These are phyloP conservation scores for Tetrax tetrax DNA, from an alignment of 2,113 vertebrate genomes.

Conservation along the genomic window DNA sequence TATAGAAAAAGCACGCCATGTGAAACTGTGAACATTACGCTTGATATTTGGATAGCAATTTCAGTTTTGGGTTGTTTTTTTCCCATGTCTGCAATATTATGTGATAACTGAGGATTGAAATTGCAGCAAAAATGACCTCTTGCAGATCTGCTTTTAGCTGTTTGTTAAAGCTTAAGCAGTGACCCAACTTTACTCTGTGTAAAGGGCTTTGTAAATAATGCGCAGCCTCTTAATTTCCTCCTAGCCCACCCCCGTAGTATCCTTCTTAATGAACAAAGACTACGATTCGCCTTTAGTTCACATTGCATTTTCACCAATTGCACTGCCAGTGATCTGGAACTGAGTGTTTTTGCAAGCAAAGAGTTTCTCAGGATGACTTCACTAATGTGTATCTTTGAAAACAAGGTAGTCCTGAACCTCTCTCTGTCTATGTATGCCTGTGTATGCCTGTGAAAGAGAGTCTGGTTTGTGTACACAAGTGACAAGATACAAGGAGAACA, in stretches of 20 bases:
- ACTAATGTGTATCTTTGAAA: neutral
- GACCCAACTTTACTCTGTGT: constrained; percentile 67
- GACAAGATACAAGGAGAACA: neutral
- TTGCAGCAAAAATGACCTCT: neutral
- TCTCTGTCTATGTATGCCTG: neutral
- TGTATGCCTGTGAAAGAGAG: neutral
- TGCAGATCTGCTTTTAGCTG: constrained; percentile 4
- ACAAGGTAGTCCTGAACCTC: neutral
- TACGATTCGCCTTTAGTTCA: neutral
- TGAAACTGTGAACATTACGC: neutral
- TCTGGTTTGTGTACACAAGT: neutral
- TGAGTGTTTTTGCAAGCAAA: neutral
- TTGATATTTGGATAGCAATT: neutral
- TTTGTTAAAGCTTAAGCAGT: constrained; percentile 26
- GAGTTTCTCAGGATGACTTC: neutral
- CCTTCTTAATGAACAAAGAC: neutral
- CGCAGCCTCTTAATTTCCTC: neutral
- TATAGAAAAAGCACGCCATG: neutral
- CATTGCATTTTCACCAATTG: neutral
- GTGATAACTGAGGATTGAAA: neutral
- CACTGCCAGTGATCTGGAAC: neutral
- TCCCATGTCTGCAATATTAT: neutral
- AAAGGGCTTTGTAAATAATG: constrained; percentile 52
- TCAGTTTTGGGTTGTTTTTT: neutral
- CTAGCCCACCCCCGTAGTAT: neutral